These are phyloP conservation scores for Euthynnus affinis DNA, from an alignment of 2,797 vertebrate genomes.

Conservation along the genomic window DNA sequence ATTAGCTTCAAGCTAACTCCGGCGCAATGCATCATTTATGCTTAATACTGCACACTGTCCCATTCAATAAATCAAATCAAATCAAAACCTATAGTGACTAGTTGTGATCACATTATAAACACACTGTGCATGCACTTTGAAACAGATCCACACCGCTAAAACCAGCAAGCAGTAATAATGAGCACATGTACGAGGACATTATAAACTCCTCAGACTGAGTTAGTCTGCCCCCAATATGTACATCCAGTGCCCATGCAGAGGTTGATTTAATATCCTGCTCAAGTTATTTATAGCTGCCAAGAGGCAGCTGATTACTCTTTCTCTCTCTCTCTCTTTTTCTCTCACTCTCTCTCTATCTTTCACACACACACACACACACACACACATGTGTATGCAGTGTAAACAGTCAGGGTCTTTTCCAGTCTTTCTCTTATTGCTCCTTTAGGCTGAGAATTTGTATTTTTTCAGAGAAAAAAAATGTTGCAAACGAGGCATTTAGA, in stretches of 20 bases:
- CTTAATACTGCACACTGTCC: no score
- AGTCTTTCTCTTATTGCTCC: conserved; percentile 16
- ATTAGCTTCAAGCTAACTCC: no score
- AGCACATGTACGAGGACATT: conserved; percentile 44
- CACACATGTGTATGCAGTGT: no score
- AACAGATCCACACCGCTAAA: conserved; percentile 1
- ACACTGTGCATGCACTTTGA: not conserved
- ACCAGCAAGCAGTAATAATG: conserved; percentile 37
- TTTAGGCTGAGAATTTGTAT: conserved; percentile 5
- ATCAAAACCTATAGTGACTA: no score
- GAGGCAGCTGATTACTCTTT: conserved; percentile 35
- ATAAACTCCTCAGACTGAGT: conserved; percentile 48
- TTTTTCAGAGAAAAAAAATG: conserved; percentile 5
- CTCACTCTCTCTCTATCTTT: no score
- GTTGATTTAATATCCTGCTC: conserved; percentile 71
- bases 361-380: no score
- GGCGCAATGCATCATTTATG: no score
- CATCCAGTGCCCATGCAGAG: conserved; percentile 46
- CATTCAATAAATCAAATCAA: no score
- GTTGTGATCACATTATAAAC: not conserved
- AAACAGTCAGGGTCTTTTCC: no score
- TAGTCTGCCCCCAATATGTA: conserved; percentile 58
- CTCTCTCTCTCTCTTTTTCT: not conserved
- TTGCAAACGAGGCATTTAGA: no score
- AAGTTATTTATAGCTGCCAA: conserved; percentile 68